Base-by-base conservation (phyloP, 2,888 invertebrate species). In the Augochlorella aurata region DNA sequence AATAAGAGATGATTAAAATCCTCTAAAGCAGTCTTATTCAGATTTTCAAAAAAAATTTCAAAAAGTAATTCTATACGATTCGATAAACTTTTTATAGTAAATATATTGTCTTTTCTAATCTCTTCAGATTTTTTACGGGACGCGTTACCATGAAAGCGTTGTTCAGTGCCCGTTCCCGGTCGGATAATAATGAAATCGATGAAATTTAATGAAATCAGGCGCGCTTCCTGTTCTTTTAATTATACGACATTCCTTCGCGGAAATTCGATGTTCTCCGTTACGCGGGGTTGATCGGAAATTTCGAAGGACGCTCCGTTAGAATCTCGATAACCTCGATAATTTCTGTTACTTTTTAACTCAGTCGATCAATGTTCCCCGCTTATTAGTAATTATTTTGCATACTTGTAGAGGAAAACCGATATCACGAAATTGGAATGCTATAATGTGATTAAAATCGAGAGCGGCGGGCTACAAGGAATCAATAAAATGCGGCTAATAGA, bases 161-260 rank as follows among this genome's bases (percentile, higher is more conserved):
- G 52, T 69, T 54, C 58, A 9, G 54, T 21, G 54, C 38, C 16
- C 8, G 24, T 44, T 71, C 70, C 38, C 71, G 69, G 76, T 80
- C 67, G 16, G 44, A 38, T 21, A 47, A 63, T 81, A 79, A 87
- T 74, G 74, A 85, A 87, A 78, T 82, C 65, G 38, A 73, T 54
- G 52, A 77, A 74, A 80, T 74, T 75, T 65, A 76, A 74, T 71
- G 68, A 79, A 85, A 77, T 79, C 61, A 67, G 24, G 65, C 68
- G 44, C 5, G 16, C 68, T 38, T n/a, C n/a, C 49, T 24, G 65
- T 52, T 16, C 18, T 50, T 69, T 50, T 47, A 16, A 21, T 7
- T 50, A 74, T 38, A 18, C 70, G 14, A 14, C 24, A n/a, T 38
- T 24, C 65, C 16, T 44, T 38, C 16, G 7, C n/a, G 18, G 61